Percentiles rank a stretch among this genome's conserved stretches.
Evolutionary conservation across 2,113 vertebrate species (phyloP).

Genomic region (Macrotis lagotis): DNA sequence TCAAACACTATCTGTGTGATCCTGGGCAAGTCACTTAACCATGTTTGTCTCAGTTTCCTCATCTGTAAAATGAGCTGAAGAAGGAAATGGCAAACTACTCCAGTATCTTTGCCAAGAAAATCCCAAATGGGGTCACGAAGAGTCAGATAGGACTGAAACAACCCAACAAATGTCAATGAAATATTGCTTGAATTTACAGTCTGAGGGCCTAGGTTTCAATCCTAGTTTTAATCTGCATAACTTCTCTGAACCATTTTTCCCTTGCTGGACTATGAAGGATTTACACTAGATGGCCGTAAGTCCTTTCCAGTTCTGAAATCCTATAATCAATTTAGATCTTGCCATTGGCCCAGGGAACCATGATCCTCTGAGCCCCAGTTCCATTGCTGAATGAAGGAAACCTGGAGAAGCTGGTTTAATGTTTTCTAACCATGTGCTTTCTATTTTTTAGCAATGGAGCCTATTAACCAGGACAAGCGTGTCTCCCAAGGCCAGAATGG

Average conservation of each 20-base stretch:
- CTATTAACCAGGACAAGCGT: slow-evolving; percentile 91
- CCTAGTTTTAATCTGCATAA: neutral
- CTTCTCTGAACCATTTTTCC: neutral
- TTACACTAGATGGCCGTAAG: neutral
- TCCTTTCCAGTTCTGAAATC: neutral
- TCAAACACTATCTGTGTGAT: neutral
- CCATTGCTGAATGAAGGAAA: neutral
- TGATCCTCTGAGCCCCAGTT: neutral
- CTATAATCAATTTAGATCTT: neutral
- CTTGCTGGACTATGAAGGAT: neutral
- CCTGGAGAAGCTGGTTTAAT: neutral
- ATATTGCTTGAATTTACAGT: neutral
- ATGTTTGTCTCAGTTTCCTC: neutral
- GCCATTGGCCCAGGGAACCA: neutral
- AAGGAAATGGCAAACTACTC: neutral
- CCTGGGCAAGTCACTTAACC: neutral
- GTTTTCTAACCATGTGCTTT: neutral
- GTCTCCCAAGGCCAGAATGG: slow-evolving; percentile 97
- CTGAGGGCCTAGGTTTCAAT: neutral
- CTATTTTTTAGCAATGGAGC: slow-evolving; percentile 87
- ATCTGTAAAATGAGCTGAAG: neutral
- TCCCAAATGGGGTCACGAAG: neutral
- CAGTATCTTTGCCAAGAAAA: too few relatives aligned
- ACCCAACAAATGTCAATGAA: neutral
- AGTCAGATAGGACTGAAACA: neutral